Percentiles rank a stretch among this genome's conserved stretches.
Conservation (phyloP, 1,140 invertebrate species). For the Archivesica marissinica region DNA sequence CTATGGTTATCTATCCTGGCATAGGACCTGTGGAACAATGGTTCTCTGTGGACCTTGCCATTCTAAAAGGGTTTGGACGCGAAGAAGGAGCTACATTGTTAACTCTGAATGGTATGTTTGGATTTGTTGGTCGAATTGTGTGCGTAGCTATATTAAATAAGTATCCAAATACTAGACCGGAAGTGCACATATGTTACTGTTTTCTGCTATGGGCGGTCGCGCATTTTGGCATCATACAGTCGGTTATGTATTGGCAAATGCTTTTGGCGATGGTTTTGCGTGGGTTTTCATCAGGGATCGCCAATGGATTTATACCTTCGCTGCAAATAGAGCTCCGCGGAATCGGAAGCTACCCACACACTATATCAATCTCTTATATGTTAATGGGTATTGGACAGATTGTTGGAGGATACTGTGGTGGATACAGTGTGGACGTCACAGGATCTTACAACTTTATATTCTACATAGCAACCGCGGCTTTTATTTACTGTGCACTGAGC, state of each 20-base stretch:
- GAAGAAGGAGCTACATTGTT: neutral
- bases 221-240: neutral
- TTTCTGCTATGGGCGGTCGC: constrained; percentile 26
- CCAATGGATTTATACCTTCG: neutral
- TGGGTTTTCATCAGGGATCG: neutral
- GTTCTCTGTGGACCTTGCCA: constrained; percentile 26
- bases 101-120: constrained; percentile 31
- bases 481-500: neutral
- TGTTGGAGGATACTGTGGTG: constrained; percentile 5
- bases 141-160: neutral
- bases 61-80: constrained; percentile 17
- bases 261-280: constrained; percentile 27
- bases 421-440: constrained; percentile 26
- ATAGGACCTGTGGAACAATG: constrained; percentile 38
- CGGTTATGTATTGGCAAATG: neutral
- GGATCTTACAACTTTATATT: constrained; percentile 42
- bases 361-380: neutral
- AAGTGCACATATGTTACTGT: neutral
- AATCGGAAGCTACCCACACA: neutral
- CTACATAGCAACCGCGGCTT: constrained; percentile 5
- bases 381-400: neutral
- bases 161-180: neutral
- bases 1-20: neutral
- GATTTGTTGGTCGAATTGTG: neutral
- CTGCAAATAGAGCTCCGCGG: constrained; percentile 28